These are phyloP conservation scores for Leptonema lineaticorne DNA, from an alignment of 1,140 invertebrate species.

Conservation along the genomic window DNA sequence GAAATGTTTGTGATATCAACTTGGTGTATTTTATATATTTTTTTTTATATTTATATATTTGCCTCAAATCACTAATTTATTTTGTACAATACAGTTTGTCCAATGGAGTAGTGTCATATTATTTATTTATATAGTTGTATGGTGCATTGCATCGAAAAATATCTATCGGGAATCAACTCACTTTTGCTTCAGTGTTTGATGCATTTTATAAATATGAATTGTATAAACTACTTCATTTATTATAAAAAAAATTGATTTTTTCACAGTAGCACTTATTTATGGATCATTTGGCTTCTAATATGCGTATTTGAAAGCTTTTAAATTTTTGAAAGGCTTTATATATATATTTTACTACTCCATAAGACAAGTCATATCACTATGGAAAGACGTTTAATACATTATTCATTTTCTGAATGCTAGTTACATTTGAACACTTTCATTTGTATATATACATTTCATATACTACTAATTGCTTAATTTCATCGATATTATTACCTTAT, in stretches of 20 bases:
- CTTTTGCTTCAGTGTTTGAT: conserved; percentile 39
- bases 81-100: conserved; percentile 30
- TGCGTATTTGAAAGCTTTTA: conserved; percentile 17
- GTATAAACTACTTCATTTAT: no score
- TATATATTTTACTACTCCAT: conserved; percentile 35
- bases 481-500: no score
- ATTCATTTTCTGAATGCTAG: no score
- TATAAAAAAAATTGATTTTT: conserved; percentile 21
- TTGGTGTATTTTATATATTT: conserved; percentile 19
- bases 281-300: conserved; percentile 20
- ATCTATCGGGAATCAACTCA: conserved; percentile 35
- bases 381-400: conserved; percentile 21
- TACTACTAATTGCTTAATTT: neutral
- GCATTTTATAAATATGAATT: conserved; percentile 23
- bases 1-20: conserved; percentile 40
- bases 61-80: conserved; percentile 17
- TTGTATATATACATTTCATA: conserved; percentile 15
- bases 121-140: conserved; percentile 8
- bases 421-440: neutral
- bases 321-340: conserved; percentile 9
- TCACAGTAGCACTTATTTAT: conserved; percentile 26
- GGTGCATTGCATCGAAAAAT: conserved; percentile 28
- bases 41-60: conserved; percentile 1
- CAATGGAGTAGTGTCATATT: conserved; percentile 36
- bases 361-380: conserved; percentile 31